Percentiles rank a stretch among this genome's conserved stretches.
Conservation (phyloP, 1,140 invertebrate genomes). For the Andrena cerasifolii region DNA sequence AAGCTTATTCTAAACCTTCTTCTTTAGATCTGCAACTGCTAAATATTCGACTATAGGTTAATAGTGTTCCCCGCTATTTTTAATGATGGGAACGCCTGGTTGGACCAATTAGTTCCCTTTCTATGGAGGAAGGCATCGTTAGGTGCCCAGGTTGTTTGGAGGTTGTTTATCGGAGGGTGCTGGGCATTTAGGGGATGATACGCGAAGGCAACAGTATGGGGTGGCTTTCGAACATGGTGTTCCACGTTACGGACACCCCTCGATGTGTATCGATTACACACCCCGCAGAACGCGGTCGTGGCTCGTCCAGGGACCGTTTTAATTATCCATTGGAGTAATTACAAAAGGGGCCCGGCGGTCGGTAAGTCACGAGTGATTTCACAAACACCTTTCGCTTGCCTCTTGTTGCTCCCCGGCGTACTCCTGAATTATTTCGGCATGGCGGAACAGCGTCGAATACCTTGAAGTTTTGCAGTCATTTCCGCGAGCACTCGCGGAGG, state of each 20-base stretch:
- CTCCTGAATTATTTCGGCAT: no score
- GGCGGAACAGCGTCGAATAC: background rate
- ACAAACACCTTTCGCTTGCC: no score
- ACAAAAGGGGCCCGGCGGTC: constrained; percentile 63
- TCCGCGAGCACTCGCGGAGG: background rate
- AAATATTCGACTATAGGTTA: no score
- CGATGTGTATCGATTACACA: constrained; percentile 80
- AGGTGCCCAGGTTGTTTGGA: constrained; percentile 45
- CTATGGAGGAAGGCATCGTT: constrained; percentile 22
- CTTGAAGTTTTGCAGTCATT: background rate
- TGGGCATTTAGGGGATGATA: constrained; percentile 66
- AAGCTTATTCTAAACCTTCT: no score
- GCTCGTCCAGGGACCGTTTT: constrained; percentile 72
- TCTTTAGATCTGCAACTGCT: no score
- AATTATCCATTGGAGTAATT: constrained; percentile 76
- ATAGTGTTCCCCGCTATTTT: no score
- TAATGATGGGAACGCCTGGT: background rate
- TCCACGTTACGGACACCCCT: constrained; percentile 75
- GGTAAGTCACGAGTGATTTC: constrained; percentile 62
- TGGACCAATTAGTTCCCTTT: constrained; percentile 17
- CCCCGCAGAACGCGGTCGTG: constrained; percentile 59
- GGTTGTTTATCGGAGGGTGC: constrained; percentile 66
- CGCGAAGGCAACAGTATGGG: constrained; percentile 42
- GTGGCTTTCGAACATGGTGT: constrained; percentile 60
- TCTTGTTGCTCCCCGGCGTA: no score